These are phyloP conservation scores for Gortyna flavago DNA, from an alignment of 2,888 invertebrate species.

Conservation along the genomic window DNA sequence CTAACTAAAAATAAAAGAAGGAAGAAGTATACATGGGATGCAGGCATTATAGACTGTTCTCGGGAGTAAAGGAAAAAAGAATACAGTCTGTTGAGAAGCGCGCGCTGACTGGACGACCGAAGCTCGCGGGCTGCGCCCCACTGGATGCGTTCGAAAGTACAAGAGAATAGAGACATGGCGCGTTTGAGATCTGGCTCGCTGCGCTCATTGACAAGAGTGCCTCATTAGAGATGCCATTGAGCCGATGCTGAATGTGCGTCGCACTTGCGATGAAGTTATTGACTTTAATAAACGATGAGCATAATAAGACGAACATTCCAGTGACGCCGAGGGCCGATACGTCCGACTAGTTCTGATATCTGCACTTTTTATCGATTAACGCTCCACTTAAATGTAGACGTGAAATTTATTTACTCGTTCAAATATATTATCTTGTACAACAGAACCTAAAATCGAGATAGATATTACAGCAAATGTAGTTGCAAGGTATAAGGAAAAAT, in stretches of 20 bases:
- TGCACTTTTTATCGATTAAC: constrained; percentile 65
- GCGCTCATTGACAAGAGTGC: constrained; percentile 78
- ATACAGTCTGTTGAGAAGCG: constrained; percentile 84
- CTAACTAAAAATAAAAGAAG: constrained; percentile 87
- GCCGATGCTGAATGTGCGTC: constrained; percentile 64
- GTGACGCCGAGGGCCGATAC: constrained; percentile 54
- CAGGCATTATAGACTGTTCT: constrained; percentile 82
- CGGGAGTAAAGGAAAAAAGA: constrained; percentile 80
- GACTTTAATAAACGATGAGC: constrained; percentile 67
- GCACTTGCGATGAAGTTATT: constrained; percentile 71
- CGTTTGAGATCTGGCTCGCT: constrained; percentile 73
- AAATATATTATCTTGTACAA: constrained; percentile 50
- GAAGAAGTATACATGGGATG: constrained; percentile 81
- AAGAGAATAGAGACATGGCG: constrained; percentile 73
- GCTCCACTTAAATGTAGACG: constrained; percentile 47
- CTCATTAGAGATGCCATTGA: constrained; percentile 79
- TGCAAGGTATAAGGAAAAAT: constrained; percentile 69
- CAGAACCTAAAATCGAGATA: constrained; percentile 48
- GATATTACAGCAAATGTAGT: constrained; percentile 49
- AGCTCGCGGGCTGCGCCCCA: constrained; percentile 53
- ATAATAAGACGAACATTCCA: constrained; percentile 71
- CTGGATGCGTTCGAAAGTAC: constrained; percentile 76
- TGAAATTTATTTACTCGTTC: constrained; percentile 51
- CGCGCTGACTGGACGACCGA: constrained; percentile 76
- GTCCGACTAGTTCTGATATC: constrained; percentile 67